These are phyloP conservation scores for Erythrocercus mccallii DNA, from an alignment of 2,113 vertebrate genomes.

Conservation along the genomic window DNA sequence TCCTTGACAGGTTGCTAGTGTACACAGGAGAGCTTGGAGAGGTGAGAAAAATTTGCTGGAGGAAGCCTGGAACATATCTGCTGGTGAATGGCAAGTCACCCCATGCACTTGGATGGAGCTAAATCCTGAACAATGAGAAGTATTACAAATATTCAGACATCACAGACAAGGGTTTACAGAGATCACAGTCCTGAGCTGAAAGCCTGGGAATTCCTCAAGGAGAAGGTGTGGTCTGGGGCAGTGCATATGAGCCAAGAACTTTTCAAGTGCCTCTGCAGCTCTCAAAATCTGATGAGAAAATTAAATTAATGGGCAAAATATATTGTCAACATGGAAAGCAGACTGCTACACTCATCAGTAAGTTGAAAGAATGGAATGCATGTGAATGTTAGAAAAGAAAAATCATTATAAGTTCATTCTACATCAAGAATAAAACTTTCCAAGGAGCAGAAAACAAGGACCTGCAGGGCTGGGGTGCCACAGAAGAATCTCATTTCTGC, in stretches of 20 bases:
- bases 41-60: not conserved
- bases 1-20: not conserved
- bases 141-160: conserved; percentile 51
- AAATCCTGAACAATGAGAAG: conserved; percentile 37
- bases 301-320: conserved; percentile 3
- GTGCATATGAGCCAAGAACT: not conserved
- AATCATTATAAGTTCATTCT: not conserved
- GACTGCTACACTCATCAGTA: not conserved
- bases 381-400: not conserved
- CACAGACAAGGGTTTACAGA: conserved; percentile 36
- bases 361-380: not conserved
- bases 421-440: not conserved
- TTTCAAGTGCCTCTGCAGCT: conserved; percentile 33
- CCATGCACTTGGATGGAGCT: not conserved
- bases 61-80: not conserved
- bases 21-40: not conserved
- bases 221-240: conserved; percentile 50
- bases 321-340: not conserved
- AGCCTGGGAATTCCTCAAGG: conserved; percentile 60
- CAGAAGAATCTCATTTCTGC: fast-evolving
- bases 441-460: not conserved
- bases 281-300: conserved; percentile 22
- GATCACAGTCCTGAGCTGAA: conserved; percentile 46
- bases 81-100: not conserved
- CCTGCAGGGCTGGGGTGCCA: not conserved